Evolutionary conservation across 2,797 vertebrate species (phyloP).

Genomic region (Todus mexicanus): DNA sequence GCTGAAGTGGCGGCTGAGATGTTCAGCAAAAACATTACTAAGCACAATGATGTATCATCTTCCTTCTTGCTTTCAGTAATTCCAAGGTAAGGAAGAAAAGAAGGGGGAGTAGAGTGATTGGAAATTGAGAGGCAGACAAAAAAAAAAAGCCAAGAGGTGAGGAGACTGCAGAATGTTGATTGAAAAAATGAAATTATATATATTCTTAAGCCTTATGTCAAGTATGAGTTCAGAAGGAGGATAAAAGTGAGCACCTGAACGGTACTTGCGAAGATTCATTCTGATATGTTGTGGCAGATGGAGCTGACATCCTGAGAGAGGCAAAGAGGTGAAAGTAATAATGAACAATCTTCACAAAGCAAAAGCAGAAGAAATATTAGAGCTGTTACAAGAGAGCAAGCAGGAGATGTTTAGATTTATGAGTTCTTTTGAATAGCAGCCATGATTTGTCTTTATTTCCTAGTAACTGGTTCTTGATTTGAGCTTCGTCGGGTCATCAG

Average conservation of each 20-base stretch:
- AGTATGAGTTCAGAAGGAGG: slow-evolving; percentile 25
- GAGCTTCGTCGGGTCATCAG: not conserved
- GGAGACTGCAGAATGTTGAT: not conserved
- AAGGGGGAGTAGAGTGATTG: not conserved
- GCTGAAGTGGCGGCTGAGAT: slow-evolving; percentile 2
- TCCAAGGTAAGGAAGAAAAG: slow-evolving; percentile 36
- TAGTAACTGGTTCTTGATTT: slow-evolving; percentile 9
- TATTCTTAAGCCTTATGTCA: slow-evolving; percentile 10
- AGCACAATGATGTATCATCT: not conserved
- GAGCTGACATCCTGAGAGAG: slow-evolving; percentile 7
- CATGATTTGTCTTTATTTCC: slow-evolving; percentile 36
- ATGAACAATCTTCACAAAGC: slow-evolving; percentile 9
- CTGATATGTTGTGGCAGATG: not conserved
- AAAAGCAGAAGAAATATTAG: slow-evolving; percentile 23
- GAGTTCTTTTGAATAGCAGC: slow-evolving; percentile 34
- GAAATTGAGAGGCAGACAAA: slow-evolving; percentile 6
- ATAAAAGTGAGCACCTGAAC: slow-evolving; percentile 24
- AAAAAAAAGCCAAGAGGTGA: not conserved
- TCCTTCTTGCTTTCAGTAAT: not conserved
- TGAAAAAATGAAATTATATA: not conserved
- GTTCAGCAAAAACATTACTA: slow-evolving; percentile 7
- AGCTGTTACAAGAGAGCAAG: slow-evolving; percentile 14
- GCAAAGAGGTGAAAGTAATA: slow-evolving; percentile 1
- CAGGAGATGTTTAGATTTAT: slow-evolving; percentile 38
- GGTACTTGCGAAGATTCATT: not conserved